Conservation (phyloP, 2,888 invertebrate genomes). For the Serrognathus titanus region DNA sequence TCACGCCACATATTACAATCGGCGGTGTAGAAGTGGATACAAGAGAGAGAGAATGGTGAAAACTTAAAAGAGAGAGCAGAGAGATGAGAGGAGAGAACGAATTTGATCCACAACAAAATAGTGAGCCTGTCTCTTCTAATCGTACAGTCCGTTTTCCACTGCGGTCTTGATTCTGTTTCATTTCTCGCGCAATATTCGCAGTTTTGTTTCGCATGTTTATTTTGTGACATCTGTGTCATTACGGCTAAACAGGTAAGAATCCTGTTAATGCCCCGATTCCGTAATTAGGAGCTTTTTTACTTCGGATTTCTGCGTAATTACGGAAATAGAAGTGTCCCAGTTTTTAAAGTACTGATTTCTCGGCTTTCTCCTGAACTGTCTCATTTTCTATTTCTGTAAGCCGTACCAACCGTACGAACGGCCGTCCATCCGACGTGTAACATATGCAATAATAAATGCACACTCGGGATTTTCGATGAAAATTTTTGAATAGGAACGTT, state of each 20-base stretch:
- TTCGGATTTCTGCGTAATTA: constrained; percentile 25
- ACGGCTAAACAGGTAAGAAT: constrained; percentile 46
- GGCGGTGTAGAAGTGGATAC: constrained; percentile 47
- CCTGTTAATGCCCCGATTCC: constrained; percentile 39
- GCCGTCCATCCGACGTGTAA: constrained; percentile 9
- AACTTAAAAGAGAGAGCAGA: constrained; percentile 49
- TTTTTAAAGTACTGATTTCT: constrained; percentile 22
- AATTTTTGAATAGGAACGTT: constrained; percentile 30
- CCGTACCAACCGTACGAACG: constrained; percentile 11
- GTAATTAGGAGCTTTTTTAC: constrained; percentile 13
- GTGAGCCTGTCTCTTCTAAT: constrained; percentile 51
- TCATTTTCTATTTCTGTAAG: constrained; percentile 20
- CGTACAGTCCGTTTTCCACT: constrained; percentile 50
- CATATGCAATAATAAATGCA: constrained; percentile 12
- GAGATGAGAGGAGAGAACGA: constrained; percentile 52
- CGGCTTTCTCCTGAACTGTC: constrained; percentile 24
- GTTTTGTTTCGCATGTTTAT: constrained; percentile 44
- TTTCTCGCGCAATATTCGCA: constrained; percentile 38
- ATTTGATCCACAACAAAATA: constrained; percentile 54
- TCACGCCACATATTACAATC: constrained; percentile 33
- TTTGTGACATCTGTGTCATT: constrained; percentile 38
- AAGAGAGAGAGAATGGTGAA: constrained; percentile 51
- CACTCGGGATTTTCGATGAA: constrained; percentile 15
- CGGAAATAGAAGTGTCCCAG: constrained; percentile 32
- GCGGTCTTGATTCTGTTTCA: constrained; percentile 45